These are phyloP conservation scores for Xestia sexstrigata DNA, from an alignment of 2,888 invertebrate genomes.

Conservation along the genomic window DNA sequence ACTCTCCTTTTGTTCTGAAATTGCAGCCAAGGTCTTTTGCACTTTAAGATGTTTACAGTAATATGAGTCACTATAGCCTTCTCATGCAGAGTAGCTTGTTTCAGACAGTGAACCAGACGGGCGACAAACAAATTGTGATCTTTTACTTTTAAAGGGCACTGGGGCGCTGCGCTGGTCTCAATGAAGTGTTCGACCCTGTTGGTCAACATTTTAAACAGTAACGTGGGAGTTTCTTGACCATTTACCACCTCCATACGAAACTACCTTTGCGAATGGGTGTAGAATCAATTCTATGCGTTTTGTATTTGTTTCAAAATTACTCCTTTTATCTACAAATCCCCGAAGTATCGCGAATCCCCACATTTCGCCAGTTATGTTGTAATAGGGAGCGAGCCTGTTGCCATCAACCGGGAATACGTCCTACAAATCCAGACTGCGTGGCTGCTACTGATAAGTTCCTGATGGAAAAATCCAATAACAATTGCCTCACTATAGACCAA, in stretches of 20 bases:
- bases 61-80: slow-evolving; percentile 7
- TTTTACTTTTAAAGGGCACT: not conserved
- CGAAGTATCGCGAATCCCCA: too few relatives aligned
- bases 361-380: too few relatives aligned
- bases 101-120: not conserved
- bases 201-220: not conserved
- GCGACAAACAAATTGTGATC: not conserved
- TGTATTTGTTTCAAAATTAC: too few relatives aligned
- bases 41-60: not conserved
- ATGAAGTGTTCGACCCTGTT: not conserved
- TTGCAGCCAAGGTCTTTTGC: slow-evolving; percentile 3
- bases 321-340: too few relatives aligned
- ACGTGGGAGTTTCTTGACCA: not conserved
- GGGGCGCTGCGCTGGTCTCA: too few relatives aligned
- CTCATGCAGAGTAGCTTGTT: not conserved
- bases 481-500: too few relatives aligned
- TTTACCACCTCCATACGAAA: not conserved
- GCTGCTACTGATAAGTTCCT: too few relatives aligned
- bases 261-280: not conserved
- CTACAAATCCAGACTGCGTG: too few relatives aligned
- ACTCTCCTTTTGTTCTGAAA: slow-evolving; percentile 26
- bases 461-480: too few relatives aligned
- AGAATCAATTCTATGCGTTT: not conserved
- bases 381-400: too few relatives aligned
- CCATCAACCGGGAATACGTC: too few relatives aligned